Base-by-base conservation (phyloP, 2,888 invertebrate species). In the Anticlea derivata region DNA sequence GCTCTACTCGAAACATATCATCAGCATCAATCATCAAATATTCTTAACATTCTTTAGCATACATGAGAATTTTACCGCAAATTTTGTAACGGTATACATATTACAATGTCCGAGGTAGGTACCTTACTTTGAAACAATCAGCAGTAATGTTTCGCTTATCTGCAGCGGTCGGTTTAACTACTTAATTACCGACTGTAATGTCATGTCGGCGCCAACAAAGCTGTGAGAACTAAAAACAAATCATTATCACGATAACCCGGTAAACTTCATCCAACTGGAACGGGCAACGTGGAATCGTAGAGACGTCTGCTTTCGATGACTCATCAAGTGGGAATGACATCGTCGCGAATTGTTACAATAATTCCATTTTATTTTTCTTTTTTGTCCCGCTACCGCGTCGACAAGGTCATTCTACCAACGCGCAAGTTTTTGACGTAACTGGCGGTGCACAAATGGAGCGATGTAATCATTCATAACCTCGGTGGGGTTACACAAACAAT, bases 171-270 rank as follows among this genome's bases (percentile, higher is more conserved):
- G 63, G 60, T 50, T 62, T 66, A 66, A 55, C 62, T 67, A 66
- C 60, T 60, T 39, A 74, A 72, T 70, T 63, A 68, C 58, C 51
- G 50, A 56, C 58, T 62, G 33, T 17, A 24, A 23, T 40, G 29
- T 20, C n/a, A 41, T 13, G 67, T 61, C 71, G 72, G 69, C 58
- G 54, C 58, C 47, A 62, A 65, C 75, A 76, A 77, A 74, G 73
- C 68, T 63, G 60, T 65, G 65, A 51, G 68, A 71, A 77, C 73
- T 73, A 77, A 79, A 79, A 80, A 78, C 76, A 78, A 75, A 74
- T 68, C 72, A 70, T 78, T 79, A 80, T 73, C 72, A 54, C 61
- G 80, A 82, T 81, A 80, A 77, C 76, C 78, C 72, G 67, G 66
- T 67, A 72, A 68, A 68, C 67, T 62, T 41, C 62, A 58, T 55